Conservation (phyloP, 2,113 vertebrate species). For the Thunnus thynnus region DNA sequence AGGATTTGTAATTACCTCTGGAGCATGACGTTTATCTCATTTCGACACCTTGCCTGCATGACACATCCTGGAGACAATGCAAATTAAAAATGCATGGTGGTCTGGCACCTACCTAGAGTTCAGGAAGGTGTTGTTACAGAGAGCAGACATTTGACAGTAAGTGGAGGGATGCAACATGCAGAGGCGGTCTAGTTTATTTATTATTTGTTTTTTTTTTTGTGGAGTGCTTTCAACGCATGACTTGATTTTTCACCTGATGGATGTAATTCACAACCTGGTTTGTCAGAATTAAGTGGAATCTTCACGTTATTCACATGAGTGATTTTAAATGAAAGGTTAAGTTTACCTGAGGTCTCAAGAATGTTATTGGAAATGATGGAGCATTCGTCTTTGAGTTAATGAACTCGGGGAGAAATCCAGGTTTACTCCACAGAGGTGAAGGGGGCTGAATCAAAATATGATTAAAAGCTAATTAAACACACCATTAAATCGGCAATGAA, state of each 20-base stretch:
- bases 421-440: constrained; percentile 47
- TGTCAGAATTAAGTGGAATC: constrained; percentile 10
- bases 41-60: constrained; percentile 57
- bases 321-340: constrained; percentile 21
- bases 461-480: constrained; percentile 76
- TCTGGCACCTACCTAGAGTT: constrained; percentile 46
- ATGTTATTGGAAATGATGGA: constrained; percentile 28
- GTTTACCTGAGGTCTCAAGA: constrained; percentile 33
- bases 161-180: neutral
- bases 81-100: constrained; percentile 66
- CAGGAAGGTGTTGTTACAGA: constrained; percentile 17
- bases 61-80: constrained; percentile 57
- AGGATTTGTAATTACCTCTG: constrained; percentile 62
- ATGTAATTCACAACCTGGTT: neutral
- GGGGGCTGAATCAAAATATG: constrained; percentile 57
- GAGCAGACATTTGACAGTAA: neutral
- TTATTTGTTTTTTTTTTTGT: neutral
- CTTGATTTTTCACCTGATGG: constrained; percentile 43
- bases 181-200: neutral
- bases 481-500: constrained; percentile 66
- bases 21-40: constrained; percentile 59
- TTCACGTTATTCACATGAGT: constrained; percentile 1
- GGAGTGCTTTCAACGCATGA: neutral
- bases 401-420: constrained; percentile 40
- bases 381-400: constrained; percentile 48